Base-by-base conservation (phyloP, 2,888 invertebrate species). In the Netelia fuscicornis region DNA sequence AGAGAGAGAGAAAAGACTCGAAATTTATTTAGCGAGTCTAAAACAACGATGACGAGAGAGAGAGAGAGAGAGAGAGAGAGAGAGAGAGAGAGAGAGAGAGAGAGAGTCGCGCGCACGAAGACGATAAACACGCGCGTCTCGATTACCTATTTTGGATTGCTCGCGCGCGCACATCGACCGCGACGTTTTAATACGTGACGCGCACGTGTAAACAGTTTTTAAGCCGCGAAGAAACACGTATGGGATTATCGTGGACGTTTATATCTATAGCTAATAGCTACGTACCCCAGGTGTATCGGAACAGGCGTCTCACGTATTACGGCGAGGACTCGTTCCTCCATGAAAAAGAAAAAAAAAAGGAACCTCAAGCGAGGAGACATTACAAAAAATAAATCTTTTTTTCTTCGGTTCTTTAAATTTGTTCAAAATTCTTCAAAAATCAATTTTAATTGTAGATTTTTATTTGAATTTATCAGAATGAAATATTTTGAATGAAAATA, bases 111-210 rank as follows among this genome's bases (percentile, higher is more conserved):
- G 30, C 30, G 42, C 10, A 23, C 71, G 79, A 71, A 62, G 79
- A 77, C 77, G 77, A 77, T 8, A 54, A 70, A 54, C 77, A 74
- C 84, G 77, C 84, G 81, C 84, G 81, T 5, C 68, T 25, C 64
- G 58, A 84, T 84, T 78, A 70, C 84, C 81, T 84, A 84, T 84
- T 84, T 84, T 81, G 81, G 84, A 81, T 78, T 68, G 84, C 81
- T 62, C 77, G 67, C 65, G 65, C 76, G 54, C 62, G 70, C 78
- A 42, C 6, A 37, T 62, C 30, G 30, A 30, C 30, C 30, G 30
- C 72, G 77, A 75, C 74, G 77, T n/a, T 62, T 67, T 58, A 13
- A 79, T 83, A 84, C 84, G 84, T 84, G 84, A 62, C 64, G 52
- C 23, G 81, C 67, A 72, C 77, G 67, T 48, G 44, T 17, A 75